Percentiles rank a stretch among this genome's conserved stretches.
Evolutionary conservation across 2,113 vertebrate species (phyloP).

Genomic region (Suncus etruscus): DNA sequence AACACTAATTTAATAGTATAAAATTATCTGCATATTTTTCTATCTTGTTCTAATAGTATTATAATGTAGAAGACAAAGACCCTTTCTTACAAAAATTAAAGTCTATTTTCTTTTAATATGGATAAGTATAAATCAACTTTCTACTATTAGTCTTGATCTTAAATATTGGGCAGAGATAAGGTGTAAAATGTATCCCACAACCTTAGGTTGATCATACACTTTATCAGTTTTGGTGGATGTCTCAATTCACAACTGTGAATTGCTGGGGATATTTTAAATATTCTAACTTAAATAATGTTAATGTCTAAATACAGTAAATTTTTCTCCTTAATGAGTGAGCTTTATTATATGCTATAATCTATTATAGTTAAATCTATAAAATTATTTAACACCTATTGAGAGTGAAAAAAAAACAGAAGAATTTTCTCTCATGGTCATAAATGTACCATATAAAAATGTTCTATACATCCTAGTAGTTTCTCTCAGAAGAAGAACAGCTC

Average conservation of each 20-base stretch:
- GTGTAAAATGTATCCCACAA: neutral
- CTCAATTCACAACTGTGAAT: neutral
- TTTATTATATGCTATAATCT: no score
- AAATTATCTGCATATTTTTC: neutral
- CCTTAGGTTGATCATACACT: neutral
- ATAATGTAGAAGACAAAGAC: no score
- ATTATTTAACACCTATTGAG: neutral
- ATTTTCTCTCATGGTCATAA: neutral
- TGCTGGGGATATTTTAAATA: neutral
- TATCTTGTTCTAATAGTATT: neutral
- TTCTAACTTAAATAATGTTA: conserved; percentile 13
- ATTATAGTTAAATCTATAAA: neutral
- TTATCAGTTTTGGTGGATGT: neutral
- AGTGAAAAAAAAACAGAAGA: neutral
- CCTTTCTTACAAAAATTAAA: no score
- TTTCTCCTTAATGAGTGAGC: neutral
- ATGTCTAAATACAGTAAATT: neutral
- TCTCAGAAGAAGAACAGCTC: neutral
- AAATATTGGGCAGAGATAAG: neutral
- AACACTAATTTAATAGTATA: neutral
- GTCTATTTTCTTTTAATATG: neutral
- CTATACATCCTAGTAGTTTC: neutral
- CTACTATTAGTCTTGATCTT: neutral
- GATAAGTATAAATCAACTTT: neutral
- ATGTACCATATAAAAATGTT: neutral